These are phyloP conservation scores for Brachycybe producta DNA, from an alignment of 2,888 invertebrate species.

Conservation along the genomic window DNA sequence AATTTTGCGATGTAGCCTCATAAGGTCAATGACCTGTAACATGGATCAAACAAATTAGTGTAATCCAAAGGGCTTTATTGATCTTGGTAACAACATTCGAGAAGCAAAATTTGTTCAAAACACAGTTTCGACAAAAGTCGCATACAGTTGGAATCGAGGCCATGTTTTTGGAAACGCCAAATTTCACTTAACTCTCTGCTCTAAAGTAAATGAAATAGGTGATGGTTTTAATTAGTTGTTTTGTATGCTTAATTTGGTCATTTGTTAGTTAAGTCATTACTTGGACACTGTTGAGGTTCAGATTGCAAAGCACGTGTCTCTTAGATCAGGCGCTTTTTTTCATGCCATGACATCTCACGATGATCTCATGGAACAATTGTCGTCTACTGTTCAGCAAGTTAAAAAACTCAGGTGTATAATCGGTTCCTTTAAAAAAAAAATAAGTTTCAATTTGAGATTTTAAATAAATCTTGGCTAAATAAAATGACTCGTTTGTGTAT, in stretches of 20 bases:
- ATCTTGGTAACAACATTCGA: too few species aligned
- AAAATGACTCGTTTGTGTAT: conserved; percentile 12
- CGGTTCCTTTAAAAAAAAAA: background rate
- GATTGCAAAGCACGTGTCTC: conserved; percentile 81
- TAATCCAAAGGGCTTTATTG: too few species aligned
- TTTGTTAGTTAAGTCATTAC: conserved; percentile 64
- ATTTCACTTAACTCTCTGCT: too few species aligned
- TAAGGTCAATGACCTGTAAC: too few species aligned
- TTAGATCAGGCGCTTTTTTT: conserved; percentile 93
- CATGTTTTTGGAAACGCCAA: too few species aligned
- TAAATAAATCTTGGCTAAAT: background rate
- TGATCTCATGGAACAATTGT: conserved; percentile 88
- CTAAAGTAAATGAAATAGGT: background rate
- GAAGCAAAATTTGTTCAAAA: too few species aligned
- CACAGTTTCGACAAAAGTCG: too few species aligned
- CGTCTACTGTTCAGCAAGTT: conserved; percentile 48
- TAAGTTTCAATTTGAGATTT: conserved; percentile 8
- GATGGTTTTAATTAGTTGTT: conserved; percentile 1
- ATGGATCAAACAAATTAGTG: too few species aligned
- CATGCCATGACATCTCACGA: conserved; percentile 98
- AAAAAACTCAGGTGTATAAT: conserved; percentile 16
- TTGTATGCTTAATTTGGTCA: conserved; percentile 14
- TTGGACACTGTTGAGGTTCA: conserved; percentile 88
- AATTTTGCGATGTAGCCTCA: too few species aligned
- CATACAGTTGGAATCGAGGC: too few species aligned